Conservation (phyloP, 1,140 invertebrate genomes). For the Zeugodacus cucurbitae region DNA sequence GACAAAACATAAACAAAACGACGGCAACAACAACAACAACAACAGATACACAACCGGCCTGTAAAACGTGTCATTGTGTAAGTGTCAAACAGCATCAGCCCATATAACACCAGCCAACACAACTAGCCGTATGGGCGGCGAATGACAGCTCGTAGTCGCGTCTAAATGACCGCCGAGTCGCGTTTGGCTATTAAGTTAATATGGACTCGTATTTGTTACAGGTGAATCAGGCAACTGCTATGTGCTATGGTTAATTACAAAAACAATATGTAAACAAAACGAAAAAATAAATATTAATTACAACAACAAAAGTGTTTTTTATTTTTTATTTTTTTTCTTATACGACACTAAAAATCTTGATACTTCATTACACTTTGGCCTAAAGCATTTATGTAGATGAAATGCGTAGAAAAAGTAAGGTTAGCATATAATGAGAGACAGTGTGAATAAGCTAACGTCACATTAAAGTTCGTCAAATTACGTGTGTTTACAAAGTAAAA, state of each 20-base stretch:
- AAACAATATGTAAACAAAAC: neutral
- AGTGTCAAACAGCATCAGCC: neutral
- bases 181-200: slow-evolving; percentile 7
- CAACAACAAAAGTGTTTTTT: neutral
- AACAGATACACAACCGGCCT: no score
- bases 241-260: neutral
- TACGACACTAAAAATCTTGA: neutral
- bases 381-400: neutral
- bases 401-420: neutral
- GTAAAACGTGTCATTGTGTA: neutral
- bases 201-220: neutral
- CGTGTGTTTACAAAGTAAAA: neutral
- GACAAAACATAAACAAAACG: slow-evolving; percentile 22
- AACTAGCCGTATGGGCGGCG: neutral
- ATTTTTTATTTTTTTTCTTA: neutral
- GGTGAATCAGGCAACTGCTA: neutral
- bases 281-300: neutral
- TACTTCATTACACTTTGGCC: neutral
- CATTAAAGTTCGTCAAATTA: neutral
- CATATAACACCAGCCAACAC: neutral
- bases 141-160: no score
- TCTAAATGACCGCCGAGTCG: neutral
- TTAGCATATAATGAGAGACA: no score
- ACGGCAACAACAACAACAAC: neutral
- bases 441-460: neutral